Evolutionary conservation across 1,140 invertebrate genomes (phyloP).

Genomic region (Drosophila seguyi): DNA sequence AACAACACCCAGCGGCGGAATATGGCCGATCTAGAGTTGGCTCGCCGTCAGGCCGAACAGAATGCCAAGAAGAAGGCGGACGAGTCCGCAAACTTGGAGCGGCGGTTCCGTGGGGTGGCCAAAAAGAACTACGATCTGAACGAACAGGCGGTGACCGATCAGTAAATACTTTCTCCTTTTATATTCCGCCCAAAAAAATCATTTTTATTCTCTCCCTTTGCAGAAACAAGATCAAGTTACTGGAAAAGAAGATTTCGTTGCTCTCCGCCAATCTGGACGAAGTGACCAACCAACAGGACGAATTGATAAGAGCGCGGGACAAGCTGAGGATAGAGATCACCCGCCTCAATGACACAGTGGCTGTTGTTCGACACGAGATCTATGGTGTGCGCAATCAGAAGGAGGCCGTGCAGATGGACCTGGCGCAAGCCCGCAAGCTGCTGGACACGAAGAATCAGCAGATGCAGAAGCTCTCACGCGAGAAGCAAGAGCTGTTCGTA

Average conservation of each 20-base stretch:
- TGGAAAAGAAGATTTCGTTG: slow-evolving; percentile 27
- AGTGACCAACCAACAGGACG: slow-evolving; percentile 15
- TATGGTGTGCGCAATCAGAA: slow-evolving; percentile 8
- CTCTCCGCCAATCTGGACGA: slow-evolving; percentile 29
- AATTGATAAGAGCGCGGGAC: slow-evolving; percentile 6
- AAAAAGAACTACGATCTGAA: slow-evolving; percentile 47
- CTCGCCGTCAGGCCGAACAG: not conserved
- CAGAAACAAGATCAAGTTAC: slow-evolving; percentile 32
- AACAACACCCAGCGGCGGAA: not conserved
- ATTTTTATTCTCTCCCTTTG: not conserved
- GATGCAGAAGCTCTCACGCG: slow-evolving; percentile 26
- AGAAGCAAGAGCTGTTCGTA: slow-evolving; percentile 25
- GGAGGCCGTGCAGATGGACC: slow-evolving; percentile 10
- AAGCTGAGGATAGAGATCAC: slow-evolving; percentile 32
- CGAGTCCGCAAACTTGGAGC: slow-evolving; percentile 14
- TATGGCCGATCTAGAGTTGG: not conserved
- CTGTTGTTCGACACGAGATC: slow-evolving; percentile 30
- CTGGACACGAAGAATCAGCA: slow-evolving; percentile 25
- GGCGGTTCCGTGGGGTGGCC: slow-evolving; percentile 43
- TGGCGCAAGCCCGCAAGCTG: slow-evolving; percentile 6
- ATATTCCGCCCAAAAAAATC: not conserved
- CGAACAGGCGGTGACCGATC: not conserved
- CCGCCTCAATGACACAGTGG: slow-evolving; percentile 22
- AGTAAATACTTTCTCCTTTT: slow-evolving; percentile 20
- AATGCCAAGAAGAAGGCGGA: slow-evolving; percentile 45